Conservation (phyloP, 1,140 invertebrate species). For the Ridgeia piscesae region DNA sequence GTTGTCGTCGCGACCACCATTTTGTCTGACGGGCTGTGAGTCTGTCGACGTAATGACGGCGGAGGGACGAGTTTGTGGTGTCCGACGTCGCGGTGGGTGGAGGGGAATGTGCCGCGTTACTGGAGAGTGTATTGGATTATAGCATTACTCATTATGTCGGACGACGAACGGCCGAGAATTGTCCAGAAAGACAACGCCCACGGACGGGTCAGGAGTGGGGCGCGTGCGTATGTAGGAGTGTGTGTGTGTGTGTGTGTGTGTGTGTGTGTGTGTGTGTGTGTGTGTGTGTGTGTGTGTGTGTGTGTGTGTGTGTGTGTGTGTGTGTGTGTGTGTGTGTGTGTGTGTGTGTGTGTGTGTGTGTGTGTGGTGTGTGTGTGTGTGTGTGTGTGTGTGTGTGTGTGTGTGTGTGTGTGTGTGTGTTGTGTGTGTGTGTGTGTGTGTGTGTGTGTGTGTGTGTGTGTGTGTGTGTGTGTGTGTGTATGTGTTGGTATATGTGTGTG, state of each 20-base stretch:
- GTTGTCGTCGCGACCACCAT: slow-evolving; percentile 31
- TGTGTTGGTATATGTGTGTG: too few relatives aligned
- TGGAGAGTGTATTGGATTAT: slow-evolving; percentile 12
- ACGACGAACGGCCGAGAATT: slow-evolving; percentile 16
- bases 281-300: too few relatives aligned
- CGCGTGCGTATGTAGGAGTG: slow-evolving; percentile 14
- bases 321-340: too few relatives aligned
- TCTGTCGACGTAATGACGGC: not conserved
- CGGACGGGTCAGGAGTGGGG: not conserved
- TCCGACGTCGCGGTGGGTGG: not conserved
- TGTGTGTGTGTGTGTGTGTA: too few relatives aligned
- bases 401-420: too few relatives aligned
- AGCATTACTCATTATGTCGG: slow-evolving; percentile 28
- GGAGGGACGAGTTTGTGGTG: not conserved
- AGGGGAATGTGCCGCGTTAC: not conserved
- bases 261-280: too few relatives aligned
- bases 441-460: too few relatives aligned
- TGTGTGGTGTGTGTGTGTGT: not conserved
- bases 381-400: too few relatives aligned
- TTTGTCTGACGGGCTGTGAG: not conserved
- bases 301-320: too few relatives aligned
- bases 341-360: not conserved
- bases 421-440: not conserved
- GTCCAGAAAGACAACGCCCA: slow-evolving; percentile 23
- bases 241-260: not conserved